phyloP scores from a whole-genome alignment of 2,888 invertebrate species.

The Metacarcinus magister region DNA sequence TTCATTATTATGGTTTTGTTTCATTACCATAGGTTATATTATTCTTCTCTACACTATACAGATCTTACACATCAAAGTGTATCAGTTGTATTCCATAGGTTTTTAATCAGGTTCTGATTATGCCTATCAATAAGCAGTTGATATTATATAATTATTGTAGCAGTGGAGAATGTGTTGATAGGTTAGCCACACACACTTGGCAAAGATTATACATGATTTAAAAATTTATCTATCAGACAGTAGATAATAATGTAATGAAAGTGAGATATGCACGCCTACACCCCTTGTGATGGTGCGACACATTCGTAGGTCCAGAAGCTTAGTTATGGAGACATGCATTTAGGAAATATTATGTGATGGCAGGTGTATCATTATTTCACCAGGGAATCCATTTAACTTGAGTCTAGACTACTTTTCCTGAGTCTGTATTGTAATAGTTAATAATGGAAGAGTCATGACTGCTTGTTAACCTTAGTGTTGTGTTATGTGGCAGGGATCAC shows the following conservation, averaged over 20 bases:
- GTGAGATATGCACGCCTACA: too few species aligned
- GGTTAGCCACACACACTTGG: not conserved
- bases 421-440: not conserved
- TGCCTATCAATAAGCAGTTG: too few species aligned
- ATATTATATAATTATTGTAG: not conserved
- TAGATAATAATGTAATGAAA: too few species aligned
- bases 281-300: too few species aligned
- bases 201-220: not conserved
- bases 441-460: not conserved
- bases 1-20: too few species aligned
- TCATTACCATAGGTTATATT: too few species aligned
- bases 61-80: too few species aligned
- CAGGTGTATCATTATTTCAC: not conserved
- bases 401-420: not conserved
- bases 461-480: not conserved
- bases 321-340: not conserved
- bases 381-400: not conserved
- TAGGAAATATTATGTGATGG: not conserved
- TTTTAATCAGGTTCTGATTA: not conserved
- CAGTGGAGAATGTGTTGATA: not conserved
- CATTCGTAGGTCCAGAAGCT: too few species aligned
- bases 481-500: slow-evolving; percentile 65
- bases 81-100: not conserved
- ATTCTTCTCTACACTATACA: too few species aligned
- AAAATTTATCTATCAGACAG: too few species aligned